Conservation (phyloP, 2,797 vertebrate genomes). For the Darevskia mixta region DNA sequence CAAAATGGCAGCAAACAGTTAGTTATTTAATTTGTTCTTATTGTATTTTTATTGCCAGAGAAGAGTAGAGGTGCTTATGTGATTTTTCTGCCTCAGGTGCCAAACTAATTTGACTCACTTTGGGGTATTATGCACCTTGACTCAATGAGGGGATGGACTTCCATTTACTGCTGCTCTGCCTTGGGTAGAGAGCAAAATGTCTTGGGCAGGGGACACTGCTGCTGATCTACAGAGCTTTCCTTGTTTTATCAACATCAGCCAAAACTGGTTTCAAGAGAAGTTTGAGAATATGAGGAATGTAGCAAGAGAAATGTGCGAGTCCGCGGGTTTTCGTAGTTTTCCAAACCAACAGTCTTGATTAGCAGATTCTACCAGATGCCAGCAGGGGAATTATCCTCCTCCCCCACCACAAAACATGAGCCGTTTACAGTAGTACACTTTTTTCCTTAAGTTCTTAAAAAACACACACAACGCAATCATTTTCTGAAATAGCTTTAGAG, state of each 20-base stretch:
- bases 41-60: too few species aligned
- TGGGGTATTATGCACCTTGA: too few species aligned
- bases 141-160: too few species aligned
- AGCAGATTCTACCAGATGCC: slow-evolving; percentile 13
- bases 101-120: too few species aligned
- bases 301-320: not conserved
- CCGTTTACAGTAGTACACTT: not conserved
- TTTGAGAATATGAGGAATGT: not conserved
- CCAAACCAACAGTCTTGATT: slow-evolving; percentile 11
- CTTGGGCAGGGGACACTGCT: not conserved
- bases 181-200: too few species aligned
- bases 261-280: not conserved
- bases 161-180: too few species aligned
- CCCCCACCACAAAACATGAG: not conserved
- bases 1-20: too few species aligned
- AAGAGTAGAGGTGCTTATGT: too few species aligned
- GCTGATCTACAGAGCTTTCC: not conserved
- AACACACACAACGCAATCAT: not conserved
- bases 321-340: not conserved
- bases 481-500: slow-evolving; percentile 40
- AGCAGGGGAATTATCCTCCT: not conserved
- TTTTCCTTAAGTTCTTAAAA: not conserved
- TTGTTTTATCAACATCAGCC: not conserved
- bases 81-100: too few species aligned
- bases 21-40: too few species aligned